A percentile compares a stretch with the other conserved stretches of the same genome.
These are phyloP conservation scores for Steatocranus sp. DNA, from an alignment of 2,797 vertebrate species.

Conservation along the genomic window DNA sequence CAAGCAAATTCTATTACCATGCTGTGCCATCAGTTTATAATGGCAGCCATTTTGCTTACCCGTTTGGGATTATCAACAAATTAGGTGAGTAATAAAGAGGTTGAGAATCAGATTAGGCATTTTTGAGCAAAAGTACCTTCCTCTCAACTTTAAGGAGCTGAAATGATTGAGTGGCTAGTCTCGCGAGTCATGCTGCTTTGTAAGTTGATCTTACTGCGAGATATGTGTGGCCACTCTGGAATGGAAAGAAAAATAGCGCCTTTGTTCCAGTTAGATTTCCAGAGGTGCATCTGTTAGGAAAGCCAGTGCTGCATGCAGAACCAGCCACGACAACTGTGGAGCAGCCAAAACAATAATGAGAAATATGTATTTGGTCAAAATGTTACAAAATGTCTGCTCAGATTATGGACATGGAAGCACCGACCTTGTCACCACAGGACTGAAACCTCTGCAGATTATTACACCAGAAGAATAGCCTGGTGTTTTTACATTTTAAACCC, in stretches of 20 bases:
- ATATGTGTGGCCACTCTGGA: background rate
- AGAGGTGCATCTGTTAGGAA: slow-evolving; percentile 9
- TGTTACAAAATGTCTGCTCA: slow-evolving; percentile 5
- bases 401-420: background rate
- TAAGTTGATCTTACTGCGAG: slow-evolving; percentile 14
- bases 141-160: slow-evolving; percentile 9
- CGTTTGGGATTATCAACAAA: slow-evolving; percentile 26
- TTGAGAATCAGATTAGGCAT: background rate
- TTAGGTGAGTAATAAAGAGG: slow-evolving; percentile 18
- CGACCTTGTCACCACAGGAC: background rate
- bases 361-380: background rate
- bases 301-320: slow-evolving; percentile 3
- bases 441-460: slow-evolving; percentile 34
- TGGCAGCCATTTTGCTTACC: slow-evolving; percentile 17
- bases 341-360: slow-evolving; percentile 1
- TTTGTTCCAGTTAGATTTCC: slow-evolving; percentile 34
- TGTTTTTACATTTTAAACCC: background rate
- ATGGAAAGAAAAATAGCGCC: slow-evolving; percentile 2
- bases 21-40: slow-evolving; percentile 33
- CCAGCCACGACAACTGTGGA: background rate
- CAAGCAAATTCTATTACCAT: background rate
- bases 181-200: slow-evolving; percentile 8
- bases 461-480: background rate
- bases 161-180: background rate
- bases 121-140: background rate